Conservation (phyloP, 2,113 vertebrate genomes). For the Anguilla japonica region DNA sequence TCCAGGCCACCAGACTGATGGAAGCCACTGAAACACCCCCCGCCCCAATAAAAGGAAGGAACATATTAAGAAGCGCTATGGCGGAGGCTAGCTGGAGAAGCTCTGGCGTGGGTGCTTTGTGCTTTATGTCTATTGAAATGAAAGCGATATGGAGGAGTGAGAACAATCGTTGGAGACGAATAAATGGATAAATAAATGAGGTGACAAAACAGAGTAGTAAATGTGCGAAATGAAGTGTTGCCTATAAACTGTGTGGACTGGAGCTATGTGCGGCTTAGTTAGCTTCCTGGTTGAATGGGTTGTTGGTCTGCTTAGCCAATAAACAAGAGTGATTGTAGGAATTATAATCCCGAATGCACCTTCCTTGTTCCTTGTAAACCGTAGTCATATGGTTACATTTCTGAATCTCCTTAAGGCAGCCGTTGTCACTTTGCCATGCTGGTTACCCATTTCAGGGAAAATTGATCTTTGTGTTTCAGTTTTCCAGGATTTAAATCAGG, state of each 20-base stretch:
- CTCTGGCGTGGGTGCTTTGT: constrained; percentile 5
- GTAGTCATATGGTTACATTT: background rate
- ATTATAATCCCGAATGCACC: background rate
- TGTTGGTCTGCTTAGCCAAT: background rate
- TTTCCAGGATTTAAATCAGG: too few relatives aligned
- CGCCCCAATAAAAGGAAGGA: background rate
- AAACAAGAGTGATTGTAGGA: constrained; percentile 1
- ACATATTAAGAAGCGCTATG: background rate
- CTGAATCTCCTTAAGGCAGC: background rate
- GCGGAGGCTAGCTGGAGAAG: background rate
- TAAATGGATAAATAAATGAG: background rate
- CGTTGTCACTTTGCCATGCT: background rate
- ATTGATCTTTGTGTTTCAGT: background rate
- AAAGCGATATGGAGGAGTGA: constrained; percentile 11
- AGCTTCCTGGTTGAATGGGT: background rate
- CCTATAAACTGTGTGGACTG: constrained; percentile 11
- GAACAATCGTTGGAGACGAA: background rate
- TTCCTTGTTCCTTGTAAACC: background rate
- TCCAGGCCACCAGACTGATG: background rate
- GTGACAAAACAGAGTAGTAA: background rate
- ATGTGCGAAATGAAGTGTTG: background rate
- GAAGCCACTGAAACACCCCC: background rate
- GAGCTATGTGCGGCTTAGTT: constrained; percentile 9
- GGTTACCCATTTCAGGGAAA: background rate
- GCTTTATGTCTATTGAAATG: background rate